Evolutionary conservation across 2,113 vertebrate species (phyloP).

Genomic region (Thalassarche chlororhynchos): DNA sequence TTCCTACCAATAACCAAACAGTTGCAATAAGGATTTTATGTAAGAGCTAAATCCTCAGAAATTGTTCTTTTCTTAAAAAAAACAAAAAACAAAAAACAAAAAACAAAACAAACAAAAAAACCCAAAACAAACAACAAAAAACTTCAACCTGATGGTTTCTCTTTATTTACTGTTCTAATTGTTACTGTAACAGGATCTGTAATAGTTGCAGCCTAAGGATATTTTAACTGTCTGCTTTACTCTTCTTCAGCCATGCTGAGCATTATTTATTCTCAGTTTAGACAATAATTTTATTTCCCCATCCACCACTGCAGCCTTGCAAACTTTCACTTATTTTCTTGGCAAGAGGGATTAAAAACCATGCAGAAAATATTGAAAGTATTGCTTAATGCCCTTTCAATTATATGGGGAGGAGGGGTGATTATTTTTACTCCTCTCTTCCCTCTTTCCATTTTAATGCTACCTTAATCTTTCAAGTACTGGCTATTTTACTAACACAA

Average conservation of each 20-base stretch:
- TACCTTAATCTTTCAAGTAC: background rate
- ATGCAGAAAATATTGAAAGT: background rate
- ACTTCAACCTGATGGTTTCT: background rate
- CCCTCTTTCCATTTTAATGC: background rate
- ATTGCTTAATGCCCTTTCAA: background rate
- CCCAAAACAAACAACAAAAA: background rate
- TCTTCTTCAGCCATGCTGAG: background rate
- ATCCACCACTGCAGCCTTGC: background rate
- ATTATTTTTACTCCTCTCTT: background rate
- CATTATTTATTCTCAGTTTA: background rate
- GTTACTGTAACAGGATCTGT: background rate
- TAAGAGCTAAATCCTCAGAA: background rate
- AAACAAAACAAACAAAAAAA: background rate
- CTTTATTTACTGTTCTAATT: background rate
- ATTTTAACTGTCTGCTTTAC: background rate
- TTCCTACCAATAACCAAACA: background rate
- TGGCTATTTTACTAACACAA: background rate
- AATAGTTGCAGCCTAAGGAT: background rate
- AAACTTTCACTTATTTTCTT: background rate
- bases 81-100: too few relatives aligned
- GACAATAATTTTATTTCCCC: background rate
- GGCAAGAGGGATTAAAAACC: background rate
- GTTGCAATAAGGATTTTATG: background rate
- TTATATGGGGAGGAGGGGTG: background rate
- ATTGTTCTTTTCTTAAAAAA: background rate